A percentile compares a stretch with the other conserved stretches of the same genome.
phyloP scores from a whole-genome alignment of 2,888 invertebrate genomes.

The Pollenia labialis region DNA sequence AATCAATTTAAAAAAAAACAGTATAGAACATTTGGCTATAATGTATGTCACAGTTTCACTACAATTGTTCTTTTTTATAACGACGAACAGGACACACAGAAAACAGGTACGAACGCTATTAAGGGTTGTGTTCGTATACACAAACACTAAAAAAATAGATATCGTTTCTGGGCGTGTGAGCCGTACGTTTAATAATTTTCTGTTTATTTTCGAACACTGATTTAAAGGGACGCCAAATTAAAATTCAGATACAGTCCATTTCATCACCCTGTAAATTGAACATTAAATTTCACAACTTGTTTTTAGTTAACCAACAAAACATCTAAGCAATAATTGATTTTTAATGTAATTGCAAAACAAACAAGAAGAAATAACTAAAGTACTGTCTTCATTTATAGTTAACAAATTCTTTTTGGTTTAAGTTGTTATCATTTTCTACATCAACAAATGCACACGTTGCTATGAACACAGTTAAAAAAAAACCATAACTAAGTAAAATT shows the following conservation, averaged over 20 bases:
- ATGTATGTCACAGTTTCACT: too few species aligned
- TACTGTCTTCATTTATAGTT: background rate
- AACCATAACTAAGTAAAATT: constrained; percentile 11
- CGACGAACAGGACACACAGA: too few species aligned
- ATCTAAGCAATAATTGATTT: constrained; percentile 47
- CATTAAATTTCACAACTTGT: background rate
- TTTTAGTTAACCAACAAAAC: constrained; percentile 1
- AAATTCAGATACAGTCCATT: background rate
- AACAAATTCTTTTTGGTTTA: background rate
- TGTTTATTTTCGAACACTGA: too few species aligned
- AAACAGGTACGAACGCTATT: too few species aligned
- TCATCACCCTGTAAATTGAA: background rate
- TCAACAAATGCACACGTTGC: background rate
- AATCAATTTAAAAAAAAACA: too few species aligned
- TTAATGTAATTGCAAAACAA: constrained; percentile 39
- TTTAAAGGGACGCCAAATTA: too few species aligned
- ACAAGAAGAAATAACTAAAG: constrained; percentile 1
- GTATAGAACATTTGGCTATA: too few species aligned
- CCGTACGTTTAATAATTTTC: too few species aligned
- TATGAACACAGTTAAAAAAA: background rate
- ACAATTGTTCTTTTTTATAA: too few species aligned
- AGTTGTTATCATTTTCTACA: constrained; percentile 28
- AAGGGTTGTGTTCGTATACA: too few species aligned
- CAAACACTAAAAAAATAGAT: too few species aligned
- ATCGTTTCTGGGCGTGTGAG: too few species aligned